Percentiles rank a stretch among this genome's conserved stretches.
phyloP scores from a whole-genome alignment of 2,888 invertebrate species.

The Diogma glabrata region DNA sequence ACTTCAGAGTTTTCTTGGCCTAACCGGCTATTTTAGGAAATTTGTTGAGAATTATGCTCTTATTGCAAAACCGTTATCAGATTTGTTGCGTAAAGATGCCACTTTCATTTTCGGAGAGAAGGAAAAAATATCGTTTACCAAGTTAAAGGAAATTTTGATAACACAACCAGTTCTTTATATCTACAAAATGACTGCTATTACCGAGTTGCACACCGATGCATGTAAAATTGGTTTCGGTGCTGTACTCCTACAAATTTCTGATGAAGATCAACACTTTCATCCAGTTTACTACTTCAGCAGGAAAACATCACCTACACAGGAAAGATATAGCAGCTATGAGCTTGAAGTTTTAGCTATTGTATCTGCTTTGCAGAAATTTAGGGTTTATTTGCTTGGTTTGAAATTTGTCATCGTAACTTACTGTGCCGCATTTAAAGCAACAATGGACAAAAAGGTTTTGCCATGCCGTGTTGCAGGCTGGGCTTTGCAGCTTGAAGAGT shows the following conservation, averaged over 20 bases:
- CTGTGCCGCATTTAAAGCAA: neutral
- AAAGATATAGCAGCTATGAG: neutral
- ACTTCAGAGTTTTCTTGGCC: no score
- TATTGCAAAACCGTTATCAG: no score
- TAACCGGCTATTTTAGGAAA: no score
- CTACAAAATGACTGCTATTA: no score
- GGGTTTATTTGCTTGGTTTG: neutral
- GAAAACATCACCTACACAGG: neutral
- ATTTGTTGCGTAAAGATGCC: no score
- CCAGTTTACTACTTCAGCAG: neutral
- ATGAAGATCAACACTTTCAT: neutral
- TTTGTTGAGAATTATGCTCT: no score
- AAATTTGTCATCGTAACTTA: neutral
- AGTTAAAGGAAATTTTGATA: no score
- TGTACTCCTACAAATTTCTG: neutral
- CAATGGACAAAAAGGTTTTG: no score
- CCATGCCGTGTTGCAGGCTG: no score
- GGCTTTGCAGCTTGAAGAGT: slow-evolving; percentile 26
- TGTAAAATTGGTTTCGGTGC: neutral
- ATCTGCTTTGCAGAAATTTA: neutral
- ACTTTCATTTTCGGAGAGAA: no score
- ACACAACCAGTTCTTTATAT: no score
- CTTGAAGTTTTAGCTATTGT: neutral
- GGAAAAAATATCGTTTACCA: no score
- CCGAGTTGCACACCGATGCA: neutral